These are phyloP conservation scores for Eulithis testata DNA, from an alignment of 2,888 invertebrate genomes.

Conservation along the genomic window DNA sequence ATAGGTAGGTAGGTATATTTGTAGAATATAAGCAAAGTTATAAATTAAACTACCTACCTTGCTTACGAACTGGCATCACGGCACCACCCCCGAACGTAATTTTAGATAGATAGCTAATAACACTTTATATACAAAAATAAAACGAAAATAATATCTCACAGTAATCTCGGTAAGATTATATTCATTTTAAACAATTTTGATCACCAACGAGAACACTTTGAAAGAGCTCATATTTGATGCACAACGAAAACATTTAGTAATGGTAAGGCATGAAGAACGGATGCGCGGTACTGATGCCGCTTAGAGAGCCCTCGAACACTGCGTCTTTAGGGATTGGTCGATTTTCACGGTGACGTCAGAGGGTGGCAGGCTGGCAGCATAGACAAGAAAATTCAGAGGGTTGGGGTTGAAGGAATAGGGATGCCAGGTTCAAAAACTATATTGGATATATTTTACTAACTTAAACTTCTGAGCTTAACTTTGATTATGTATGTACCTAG, in stretches of 20 bases:
- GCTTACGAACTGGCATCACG: constrained; percentile 90
- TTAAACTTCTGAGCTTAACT: too few relatives aligned
- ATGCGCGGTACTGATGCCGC: constrained; percentile 73
- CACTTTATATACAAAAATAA: constrained; percentile 65
- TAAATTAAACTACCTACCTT: constrained; percentile 75
- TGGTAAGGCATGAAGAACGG: constrained; percentile 64
- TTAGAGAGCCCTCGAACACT: constrained; percentile 77
- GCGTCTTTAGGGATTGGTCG: constrained; percentile 86
- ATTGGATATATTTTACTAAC: too few relatives aligned
- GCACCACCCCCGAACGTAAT: constrained; percentile 81
- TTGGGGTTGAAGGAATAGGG: constrained; percentile 52
- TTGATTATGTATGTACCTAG: too few relatives aligned
- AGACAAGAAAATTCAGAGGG: constrained; percentile 73
- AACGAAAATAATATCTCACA: constrained; percentile 69
- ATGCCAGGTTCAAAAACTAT: constrained; percentile 36
- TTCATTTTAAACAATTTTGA: constrained; percentile 74
- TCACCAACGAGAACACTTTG: constrained; percentile 67
- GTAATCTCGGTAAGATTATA: constrained; percentile 51
- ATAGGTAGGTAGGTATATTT: not conserved
- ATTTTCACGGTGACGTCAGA: constrained; percentile 86
- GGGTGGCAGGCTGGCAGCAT: constrained; percentile 81
- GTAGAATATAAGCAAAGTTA: not conserved
- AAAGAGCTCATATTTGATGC: constrained; percentile 66
- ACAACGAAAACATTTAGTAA: constrained; percentile 77
- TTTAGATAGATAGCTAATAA: constrained; percentile 70